phyloP scores from a whole-genome alignment of 2,888 invertebrate species.

The Amiota communis region DNA sequence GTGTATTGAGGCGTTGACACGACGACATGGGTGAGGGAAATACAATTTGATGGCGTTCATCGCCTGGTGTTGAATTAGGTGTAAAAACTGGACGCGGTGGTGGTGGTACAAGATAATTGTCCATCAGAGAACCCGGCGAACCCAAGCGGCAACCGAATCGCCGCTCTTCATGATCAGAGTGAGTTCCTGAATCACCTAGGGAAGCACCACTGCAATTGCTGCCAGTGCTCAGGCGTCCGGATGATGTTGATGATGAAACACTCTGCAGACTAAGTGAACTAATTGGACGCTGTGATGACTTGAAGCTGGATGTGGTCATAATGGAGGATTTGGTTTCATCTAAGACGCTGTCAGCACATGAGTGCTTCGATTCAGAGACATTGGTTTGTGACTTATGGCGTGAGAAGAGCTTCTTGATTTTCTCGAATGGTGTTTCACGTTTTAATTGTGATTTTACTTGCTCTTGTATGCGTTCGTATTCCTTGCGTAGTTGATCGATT shows the following conservation, averaged over 20 bases:
- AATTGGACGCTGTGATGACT: constrained; percentile 76
- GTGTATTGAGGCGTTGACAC: constrained; percentile 66
- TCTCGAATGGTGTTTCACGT: constrained; percentile 86
- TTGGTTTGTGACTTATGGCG: constrained; percentile 75
- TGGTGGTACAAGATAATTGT: constrained; percentile 79
- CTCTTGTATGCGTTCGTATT: constrained; percentile 87
- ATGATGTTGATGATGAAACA: constrained; percentile 81
- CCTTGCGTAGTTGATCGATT: constrained; percentile 84
- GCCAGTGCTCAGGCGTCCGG: constrained; percentile 86
- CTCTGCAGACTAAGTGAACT: constrained; percentile 81
- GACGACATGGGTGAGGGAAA: constrained; percentile 70
- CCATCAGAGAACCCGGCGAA: constrained; percentile 72
- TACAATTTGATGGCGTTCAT: constrained; percentile 70
- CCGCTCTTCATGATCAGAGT: constrained; percentile 87
- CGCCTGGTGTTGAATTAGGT: constrained; percentile 71
- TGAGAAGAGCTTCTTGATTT: constrained; percentile 83
- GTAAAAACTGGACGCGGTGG: constrained; percentile 76
- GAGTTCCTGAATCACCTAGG: constrained; percentile 87
- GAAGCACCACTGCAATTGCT: constrained; percentile 83
- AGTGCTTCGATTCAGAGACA: constrained; percentile 58
- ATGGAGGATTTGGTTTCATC: constrained; percentile 72
- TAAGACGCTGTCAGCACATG: constrained; percentile 61
- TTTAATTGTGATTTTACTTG: constrained; percentile 84
- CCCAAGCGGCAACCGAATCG: constrained; percentile 69
- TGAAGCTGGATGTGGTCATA: constrained; percentile 68